Base-by-base conservation (phyloP, 2,797 vertebrate genomes). In the Rhinogobio ventralis region DNA sequence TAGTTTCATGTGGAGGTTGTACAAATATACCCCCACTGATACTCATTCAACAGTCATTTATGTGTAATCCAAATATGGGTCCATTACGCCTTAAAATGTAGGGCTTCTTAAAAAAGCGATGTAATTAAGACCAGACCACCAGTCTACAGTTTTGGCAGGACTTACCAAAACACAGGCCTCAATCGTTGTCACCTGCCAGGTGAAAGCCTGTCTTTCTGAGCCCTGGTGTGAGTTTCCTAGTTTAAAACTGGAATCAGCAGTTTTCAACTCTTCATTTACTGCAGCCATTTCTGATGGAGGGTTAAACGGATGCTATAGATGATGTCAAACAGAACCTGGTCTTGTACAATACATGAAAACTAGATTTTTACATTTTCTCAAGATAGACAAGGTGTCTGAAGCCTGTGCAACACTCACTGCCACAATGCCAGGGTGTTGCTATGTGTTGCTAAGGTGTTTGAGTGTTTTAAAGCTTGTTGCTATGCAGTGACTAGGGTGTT, bases 1-100 rank as follows among this genome's bases (percentile, higher is more conserved):
- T 90, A 89, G 88, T 93, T 89, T 92, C 93, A 93, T 91, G 91
- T 94, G 93, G 90, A 83, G 73, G 57, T 64, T 60, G 39, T 9
- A 49, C 71, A 87, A 85, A 45, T 69, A 49, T 55, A 79, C 74
- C 67, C 83, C 89, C 84, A 60, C 88, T 84, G 84, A 82, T 83
- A 82, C 89, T 88, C 88, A 88, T 88, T 89, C 89, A 86, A 88
- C 79, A 67, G 80, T 80, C 86, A 84, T 83, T 88, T 81, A 83
- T 89, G 51, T 69, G 73, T 74, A 86, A 85, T 86, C 82, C 75
- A 88, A 90, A 87, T 84, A 91, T 79, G 87, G 84, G 15, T 87
- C 75, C 82, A 86, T 90, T 91, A 82, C 85, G 86, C 89, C 90
- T 88, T 62, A 84, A 89, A 92, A 89, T 86, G 28, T 84, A 85